A percentile compares a stretch with the other conserved stretches of the same genome.
Conservation (phyloP, 2,888 invertebrate genomes). For the Bedellia somnulentella region DNA sequence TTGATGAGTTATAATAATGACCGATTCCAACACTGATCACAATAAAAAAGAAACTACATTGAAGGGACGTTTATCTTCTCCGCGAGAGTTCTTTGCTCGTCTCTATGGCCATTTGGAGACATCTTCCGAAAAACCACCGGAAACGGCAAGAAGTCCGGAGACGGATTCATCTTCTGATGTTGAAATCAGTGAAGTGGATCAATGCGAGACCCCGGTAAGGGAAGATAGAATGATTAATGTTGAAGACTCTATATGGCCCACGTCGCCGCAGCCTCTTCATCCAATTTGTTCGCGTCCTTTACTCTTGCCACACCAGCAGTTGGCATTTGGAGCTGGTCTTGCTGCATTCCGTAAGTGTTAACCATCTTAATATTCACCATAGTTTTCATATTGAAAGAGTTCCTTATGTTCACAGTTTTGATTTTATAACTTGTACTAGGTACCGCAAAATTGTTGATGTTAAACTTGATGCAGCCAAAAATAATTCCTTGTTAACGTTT, state of each 20-base stretch:
- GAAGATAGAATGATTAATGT: constrained; percentile 13
- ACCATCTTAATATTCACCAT: no score
- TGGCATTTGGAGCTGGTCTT: constrained; percentile 63
- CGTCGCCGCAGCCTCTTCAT: constrained; percentile 18
- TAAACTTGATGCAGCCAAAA: no score
- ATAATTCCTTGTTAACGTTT: no score
- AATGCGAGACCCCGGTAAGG: constrained; percentile 16
- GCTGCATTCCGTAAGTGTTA: constrained; percentile 61
- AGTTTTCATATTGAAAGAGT: no score
- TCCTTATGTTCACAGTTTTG: no score
- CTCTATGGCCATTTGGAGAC: constrained; percentile 77
- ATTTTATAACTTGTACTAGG: no score
- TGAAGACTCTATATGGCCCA: constrained; percentile 23
- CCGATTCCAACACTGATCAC: no score
- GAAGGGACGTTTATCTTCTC: no score
- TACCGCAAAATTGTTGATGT: no score
- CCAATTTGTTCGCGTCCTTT: constrained; percentile 44
- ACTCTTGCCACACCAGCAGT: constrained; percentile 44
- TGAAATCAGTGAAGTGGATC: constrained; percentile 26
- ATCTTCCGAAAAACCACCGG: constrained; percentile 9
- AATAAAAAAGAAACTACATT: no score
- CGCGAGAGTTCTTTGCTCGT: constrained; percentile 78
- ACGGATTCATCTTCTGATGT: constrained; percentile 52
- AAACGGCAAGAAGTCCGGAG: constrained; percentile 14
- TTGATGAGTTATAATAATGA: no score